phyloP scores from a whole-genome alignment of 2,888 invertebrate genomes.

The Polia nebulosa region DNA sequence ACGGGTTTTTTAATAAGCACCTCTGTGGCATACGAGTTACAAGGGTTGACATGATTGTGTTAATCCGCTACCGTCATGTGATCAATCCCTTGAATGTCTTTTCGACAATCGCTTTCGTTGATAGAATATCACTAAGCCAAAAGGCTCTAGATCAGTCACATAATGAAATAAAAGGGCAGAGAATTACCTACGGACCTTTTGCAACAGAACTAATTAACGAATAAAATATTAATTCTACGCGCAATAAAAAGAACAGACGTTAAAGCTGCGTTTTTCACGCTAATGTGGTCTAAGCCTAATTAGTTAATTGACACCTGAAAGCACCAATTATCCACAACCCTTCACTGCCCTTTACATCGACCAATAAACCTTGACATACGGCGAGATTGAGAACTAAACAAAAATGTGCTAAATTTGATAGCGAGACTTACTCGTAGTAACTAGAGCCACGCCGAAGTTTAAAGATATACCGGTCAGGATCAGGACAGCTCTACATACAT shows the following conservation, averaged over 20 bases:
- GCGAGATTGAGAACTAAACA: conserved; percentile 1
- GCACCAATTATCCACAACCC: neutral
- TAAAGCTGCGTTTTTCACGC: conserved; percentile 1
- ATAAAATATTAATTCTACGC: conserved; percentile 9
- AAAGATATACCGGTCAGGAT: conserved; percentile 11
- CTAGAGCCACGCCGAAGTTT: neutral
- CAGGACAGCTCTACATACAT: neutral
- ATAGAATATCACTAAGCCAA: no score
- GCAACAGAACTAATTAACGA: neutral
- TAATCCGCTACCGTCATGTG: no score
- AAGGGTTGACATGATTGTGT: no score
- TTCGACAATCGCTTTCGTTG: no score
- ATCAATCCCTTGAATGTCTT: no score
- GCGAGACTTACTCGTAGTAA: neutral
- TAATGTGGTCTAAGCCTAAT: conserved; percentile 15
- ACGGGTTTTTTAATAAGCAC: no score
- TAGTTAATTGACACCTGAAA: conserved; percentile 6
- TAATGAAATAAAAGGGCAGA: neutral
- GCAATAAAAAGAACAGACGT: neutral
- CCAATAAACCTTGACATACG: neutral
- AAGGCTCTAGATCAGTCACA: neutral
- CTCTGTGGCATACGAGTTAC: no score
- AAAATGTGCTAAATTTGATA: neutral
- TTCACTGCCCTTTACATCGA: neutral
- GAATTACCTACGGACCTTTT: neutral